Evolutionary conservation across 2,797 vertebrate genomes (phyloP), one percentile per base, ranked within the genome.

Genomic region (Sciurus vulgaris): DNA sequence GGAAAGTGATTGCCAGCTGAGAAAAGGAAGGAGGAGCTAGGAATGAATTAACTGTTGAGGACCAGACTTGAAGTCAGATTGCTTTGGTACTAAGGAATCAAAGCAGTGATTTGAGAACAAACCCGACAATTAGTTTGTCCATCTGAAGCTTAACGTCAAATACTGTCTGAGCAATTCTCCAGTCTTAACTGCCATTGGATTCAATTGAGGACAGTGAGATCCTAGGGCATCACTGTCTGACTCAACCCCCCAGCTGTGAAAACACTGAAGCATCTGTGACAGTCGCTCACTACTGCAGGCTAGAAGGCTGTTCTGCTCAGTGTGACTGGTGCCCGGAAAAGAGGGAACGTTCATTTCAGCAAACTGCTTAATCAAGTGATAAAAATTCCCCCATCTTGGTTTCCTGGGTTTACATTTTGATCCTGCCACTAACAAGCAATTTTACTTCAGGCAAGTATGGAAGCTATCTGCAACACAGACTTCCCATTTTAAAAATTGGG

Each of bases 61-160:
- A 86, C 22, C 44, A 92, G 78, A 65, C 70, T 85, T 76, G 47
- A 95, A 95, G 86, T 82, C 67, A 91, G 83, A 88, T 65, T 86
- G 47, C 70, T 91, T 89, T 73, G 54, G 47, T 77, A 82, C 49
- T n/a, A 93, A 91, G 83, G 95, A 96, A 96, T 89, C 84, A 97
- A 97, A 96, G 86, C 70, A 92, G 73, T 56, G 86, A 81, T 97
- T 82, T 96, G 51, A 44, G 84, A 97, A 93, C 70, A 87, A 73
- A 83, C 51, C 95, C 0, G 0, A 86, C 73, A 93, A 93, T 95
- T 91, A 96, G 72, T 95, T 65, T 89, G 30, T 74, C 56, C 89
- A 78, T 93, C 82, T 94, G 83, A 96, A 88, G 72, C 30, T 65
- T 33, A 94, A 94, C 63, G 96, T 91, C 94, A 89, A 95, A 94